Evolutionary conservation across 2,888 invertebrate species (phyloP).

Genomic region (Ischnura elegans): DNA sequence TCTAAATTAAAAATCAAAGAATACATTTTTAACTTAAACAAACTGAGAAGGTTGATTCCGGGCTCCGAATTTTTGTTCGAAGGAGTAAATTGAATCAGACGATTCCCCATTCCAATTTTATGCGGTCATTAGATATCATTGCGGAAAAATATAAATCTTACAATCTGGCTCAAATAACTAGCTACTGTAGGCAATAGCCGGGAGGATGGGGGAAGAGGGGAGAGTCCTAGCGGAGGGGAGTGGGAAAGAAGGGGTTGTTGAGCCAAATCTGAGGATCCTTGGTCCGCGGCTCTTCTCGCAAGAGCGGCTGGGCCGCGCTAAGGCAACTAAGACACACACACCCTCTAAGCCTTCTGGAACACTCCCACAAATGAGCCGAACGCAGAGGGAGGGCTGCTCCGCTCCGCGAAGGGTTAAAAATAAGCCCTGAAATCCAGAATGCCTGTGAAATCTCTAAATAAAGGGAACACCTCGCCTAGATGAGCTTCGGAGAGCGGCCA

Average conservation of each 20-base stretch:
- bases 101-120: too few species aligned
- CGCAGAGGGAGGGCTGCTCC: background rate
- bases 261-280: slow-evolving; percentile 28
- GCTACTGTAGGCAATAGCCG: background rate
- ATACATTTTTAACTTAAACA: too few species aligned
- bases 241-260: background rate
- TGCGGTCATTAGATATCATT: too few species aligned
- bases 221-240: background rate
- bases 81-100: too few species aligned
- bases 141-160: slow-evolving; percentile 9
- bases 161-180: slow-evolving; percentile 1
- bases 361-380: slow-evolving; percentile 15
- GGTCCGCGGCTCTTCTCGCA: background rate
- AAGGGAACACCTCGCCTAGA: background rate
- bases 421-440: slow-evolving; percentile 48
- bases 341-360: background rate
- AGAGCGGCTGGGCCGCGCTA: background rate
- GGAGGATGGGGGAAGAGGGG: background rate
- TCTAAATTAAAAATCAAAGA: too few species aligned
- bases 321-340: background rate
- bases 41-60: too few species aligned
- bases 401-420: slow-evolving; percentile 49
- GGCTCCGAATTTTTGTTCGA: too few species aligned
- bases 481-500: background rate
- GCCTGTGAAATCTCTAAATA: slow-evolving; percentile 35